phyloP scores from a whole-genome alignment of 64 coral and sea anemone species.

The Montipora cactus region DNA sequence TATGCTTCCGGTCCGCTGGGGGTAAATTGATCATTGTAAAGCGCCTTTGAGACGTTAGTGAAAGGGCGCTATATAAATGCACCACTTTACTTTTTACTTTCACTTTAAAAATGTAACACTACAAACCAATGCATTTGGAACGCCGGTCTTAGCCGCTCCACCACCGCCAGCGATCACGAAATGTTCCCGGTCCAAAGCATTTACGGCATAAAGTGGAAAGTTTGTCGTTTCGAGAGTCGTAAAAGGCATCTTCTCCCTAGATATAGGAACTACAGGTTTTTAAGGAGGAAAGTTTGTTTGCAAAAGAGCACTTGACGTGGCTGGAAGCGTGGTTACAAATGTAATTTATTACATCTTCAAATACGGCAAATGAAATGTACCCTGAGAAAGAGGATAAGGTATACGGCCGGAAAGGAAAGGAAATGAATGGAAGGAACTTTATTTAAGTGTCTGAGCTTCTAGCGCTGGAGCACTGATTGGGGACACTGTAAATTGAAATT shows the following conservation, averaged over 20 bases:
- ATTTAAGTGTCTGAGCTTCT: no score
- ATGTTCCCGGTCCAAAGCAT: slow-evolving; percentile 88
- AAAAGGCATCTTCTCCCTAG: slow-evolving; percentile 59
- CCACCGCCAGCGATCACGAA: slow-evolving; percentile 92
- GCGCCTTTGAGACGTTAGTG: no score
- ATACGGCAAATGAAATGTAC: neutral
- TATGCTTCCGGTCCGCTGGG: no score
- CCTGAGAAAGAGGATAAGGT: no score
- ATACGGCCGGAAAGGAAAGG: no score
- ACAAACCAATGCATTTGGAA: slow-evolving; percentile 96
- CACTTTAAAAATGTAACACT: neutral
- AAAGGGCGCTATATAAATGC: no score
- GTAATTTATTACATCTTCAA: neutral
- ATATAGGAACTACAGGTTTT: neutral
- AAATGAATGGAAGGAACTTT: no score
- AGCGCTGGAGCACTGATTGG: no score
- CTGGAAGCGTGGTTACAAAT: slow-evolving; percentile 23
- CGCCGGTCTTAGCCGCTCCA: slow-evolving; percentile 92
- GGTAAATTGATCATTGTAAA: no score
- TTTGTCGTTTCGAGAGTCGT: slow-evolving; percentile 92
- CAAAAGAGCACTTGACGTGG: slow-evolving; percentile 45
- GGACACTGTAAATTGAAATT: no score
- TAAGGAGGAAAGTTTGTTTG: neutral
- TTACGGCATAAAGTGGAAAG: slow-evolving; percentile 96
- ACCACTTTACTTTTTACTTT: no score